phyloP scores from a whole-genome alignment of 2,113 vertebrate genomes.

The Poeciliopsis prolifica region DNA sequence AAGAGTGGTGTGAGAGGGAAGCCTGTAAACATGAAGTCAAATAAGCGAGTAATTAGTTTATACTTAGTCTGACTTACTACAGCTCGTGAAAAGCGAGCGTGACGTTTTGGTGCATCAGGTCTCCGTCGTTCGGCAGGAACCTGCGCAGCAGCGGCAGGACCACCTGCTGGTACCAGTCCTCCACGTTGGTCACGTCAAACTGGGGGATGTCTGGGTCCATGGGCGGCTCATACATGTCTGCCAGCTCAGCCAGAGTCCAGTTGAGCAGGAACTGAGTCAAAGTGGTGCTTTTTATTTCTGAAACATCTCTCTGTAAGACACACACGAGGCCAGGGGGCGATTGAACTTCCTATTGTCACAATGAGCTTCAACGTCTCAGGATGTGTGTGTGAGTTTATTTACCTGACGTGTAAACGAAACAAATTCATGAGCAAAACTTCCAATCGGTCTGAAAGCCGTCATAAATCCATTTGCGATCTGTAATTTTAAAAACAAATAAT shows the following conservation, averaged over 20 bases:
- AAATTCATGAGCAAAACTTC: slow-evolving; percentile 73
- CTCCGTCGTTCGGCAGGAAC: slow-evolving; percentile 34
- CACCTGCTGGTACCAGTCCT: slow-evolving; percentile 73
- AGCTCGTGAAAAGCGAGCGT: slow-evolving; percentile 70
- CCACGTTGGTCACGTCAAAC: slow-evolving; percentile 65
- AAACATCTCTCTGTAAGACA: slow-evolving; percentile 62
- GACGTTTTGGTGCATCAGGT: slow-evolving; percentile 58
- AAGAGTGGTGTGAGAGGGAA: neutral
- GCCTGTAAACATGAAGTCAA: neutral
- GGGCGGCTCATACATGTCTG: slow-evolving; percentile 38
- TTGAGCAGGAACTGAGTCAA: slow-evolving; percentile 77
- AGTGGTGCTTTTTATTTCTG: slow-evolving; percentile 63
- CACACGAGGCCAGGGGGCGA: neutral
- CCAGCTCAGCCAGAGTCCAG: slow-evolving; percentile 77
- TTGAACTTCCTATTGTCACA: neutral
- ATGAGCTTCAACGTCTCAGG: neutral
- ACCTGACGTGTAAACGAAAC: slow-evolving; percentile 75
- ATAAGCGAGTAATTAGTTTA: neutral
- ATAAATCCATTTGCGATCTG: slow-evolving; percentile 69
- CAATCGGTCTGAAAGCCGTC: slow-evolving; percentile 62
- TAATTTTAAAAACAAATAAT: neutral
- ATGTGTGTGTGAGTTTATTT: slow-evolving; percentile 14
- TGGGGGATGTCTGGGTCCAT: neutral
- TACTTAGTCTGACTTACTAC: slow-evolving; percentile 68
- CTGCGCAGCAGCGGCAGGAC: slow-evolving; percentile 72